Evolutionary conservation across 2,888 invertebrate genomes (phyloP), one percentile per base, ranked within the genome.

Genomic region (Hoplodrina ambigua): DNA sequence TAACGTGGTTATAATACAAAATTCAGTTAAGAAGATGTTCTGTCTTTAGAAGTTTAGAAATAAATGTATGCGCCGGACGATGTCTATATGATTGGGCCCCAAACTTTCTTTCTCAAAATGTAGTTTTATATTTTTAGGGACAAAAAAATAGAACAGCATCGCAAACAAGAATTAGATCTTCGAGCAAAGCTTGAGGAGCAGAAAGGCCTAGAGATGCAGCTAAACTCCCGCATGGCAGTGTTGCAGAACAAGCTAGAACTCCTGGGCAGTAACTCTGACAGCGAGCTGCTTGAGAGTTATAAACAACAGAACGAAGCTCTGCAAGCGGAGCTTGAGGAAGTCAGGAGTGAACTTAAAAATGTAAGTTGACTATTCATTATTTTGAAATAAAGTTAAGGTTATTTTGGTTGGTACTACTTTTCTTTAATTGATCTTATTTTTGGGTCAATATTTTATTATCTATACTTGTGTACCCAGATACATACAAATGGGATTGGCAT

Each of bases 141-240:
- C 64, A 95, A 94, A 76, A 93, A 91, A 78, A 72, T 95, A 52
- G 95, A 96, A 74, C 91, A 90, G 2, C 92, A 94, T 74, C 91
- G 95, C 7, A 95, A 94, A 72, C 92, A 90, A 81, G 96, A 95
- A 71, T 87, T 93, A 0, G 95, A 96, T 25, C 82, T 94, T 6
- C 86, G 93, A 37, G 76, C 90, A 0, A 93, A 92, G 73, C 56
- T 96, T 11, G 96, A 96, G 57, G 95, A 94, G 63, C 93, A 94
- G 25, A 93, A 92, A 83, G 94, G 92, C 10, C 78, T 92, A 56
- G 95, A 95, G 72, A 89, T 94, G 90, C 94, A 96, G 68, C 86
- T 95, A 2, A 93, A 89, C 55, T 94, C 95, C 0, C 91, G 91
- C 0, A 57, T 94, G 4, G 94, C 94, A 0, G 91, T 96, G 15